Evolutionary conservation across 2,888 invertebrate genomes (phyloP).

Genomic region (Agonopterix heracliana): DNA sequence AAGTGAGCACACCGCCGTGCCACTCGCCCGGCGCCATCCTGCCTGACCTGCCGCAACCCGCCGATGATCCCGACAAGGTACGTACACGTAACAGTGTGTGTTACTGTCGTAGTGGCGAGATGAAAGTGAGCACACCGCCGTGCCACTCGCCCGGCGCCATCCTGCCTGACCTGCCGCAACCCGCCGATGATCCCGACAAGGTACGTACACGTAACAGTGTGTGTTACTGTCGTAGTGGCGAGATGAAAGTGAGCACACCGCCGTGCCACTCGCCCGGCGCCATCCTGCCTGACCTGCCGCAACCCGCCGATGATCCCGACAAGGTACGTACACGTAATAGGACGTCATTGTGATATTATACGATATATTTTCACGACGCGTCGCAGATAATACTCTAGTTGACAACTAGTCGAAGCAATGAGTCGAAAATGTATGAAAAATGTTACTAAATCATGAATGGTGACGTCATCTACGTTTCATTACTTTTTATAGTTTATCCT

Average conservation of each 20-base stretch:
- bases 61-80: constrained; percentile 84
- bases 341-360: too few species aligned
- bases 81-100: background rate
- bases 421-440: too few species aligned
- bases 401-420: too few species aligned
- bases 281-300: constrained; percentile 62
- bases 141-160: constrained; percentile 68
- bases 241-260: constrained; percentile 57
- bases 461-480: too few species aligned
- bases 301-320: constrained; percentile 78
- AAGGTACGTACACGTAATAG: too few species aligned
- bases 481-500: too few species aligned
- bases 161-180: constrained; percentile 60
- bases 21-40: constrained; percentile 65
- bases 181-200: constrained; percentile 82
- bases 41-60: constrained; percentile 65
- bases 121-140: constrained; percentile 55
- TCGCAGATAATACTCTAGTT: too few species aligned
- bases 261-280: constrained; percentile 65
- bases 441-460: too few species aligned
- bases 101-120: constrained; percentile 39
- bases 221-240: constrained; percentile 31
- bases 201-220: constrained; percentile 40
- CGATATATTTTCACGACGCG: too few species aligned
- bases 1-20: constrained; percentile 54